Base-by-base conservation (phyloP, 2,888 invertebrate genomes). In the Poecilus cupreus region DNA sequence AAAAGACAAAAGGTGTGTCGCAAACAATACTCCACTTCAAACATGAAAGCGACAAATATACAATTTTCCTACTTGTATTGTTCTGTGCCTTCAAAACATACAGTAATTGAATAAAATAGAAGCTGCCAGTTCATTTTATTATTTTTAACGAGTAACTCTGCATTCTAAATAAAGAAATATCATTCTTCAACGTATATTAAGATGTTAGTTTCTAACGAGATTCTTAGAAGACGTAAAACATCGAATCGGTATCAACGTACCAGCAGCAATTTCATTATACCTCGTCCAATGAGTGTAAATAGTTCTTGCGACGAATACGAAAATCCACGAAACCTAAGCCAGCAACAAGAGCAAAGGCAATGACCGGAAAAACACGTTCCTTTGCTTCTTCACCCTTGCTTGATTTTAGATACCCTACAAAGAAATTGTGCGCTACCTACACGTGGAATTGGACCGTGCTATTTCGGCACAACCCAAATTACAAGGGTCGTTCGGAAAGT, bases 251-350 rank as follows among this genome's bases (percentile, higher is more conserved):
- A 22, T 16, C 24, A 22, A 24, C 57, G 11, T 4, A n/a, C n/a
- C n/a, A 5, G 60, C 24, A 60, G n/a, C 60, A 24, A 60, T 60
- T 60, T 60, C 60, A 60, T 60, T 60, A 60, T 60, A 60, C 60
- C 13, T 60, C 26, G 11, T 24, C 13, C 60, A 60, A 60, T 60
- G 60, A 60, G 60, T 60, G 60, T 26, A 60, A 60, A 60, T 60
- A 60, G 60, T 60, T 60, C 60, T 60, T 60, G 60, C 60, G 60
- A 26, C 26, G 60, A 60, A 60, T 60, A 60, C 60, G 60, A 60
- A 60, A 60, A 60, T 60, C 60, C 24, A 24, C 60, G 26, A 60
- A 60, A 60, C 60, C 60, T 26, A 60, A 26, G 60, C 60, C 24
- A 5, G 60, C 60, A 60, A 60, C 60, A 60, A 60, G 60, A 60